These are phyloP conservation scores for Halocynthia aurantium DNA, from an alignment of 23 tunicate genomes.

Conservation along the genomic window DNA sequence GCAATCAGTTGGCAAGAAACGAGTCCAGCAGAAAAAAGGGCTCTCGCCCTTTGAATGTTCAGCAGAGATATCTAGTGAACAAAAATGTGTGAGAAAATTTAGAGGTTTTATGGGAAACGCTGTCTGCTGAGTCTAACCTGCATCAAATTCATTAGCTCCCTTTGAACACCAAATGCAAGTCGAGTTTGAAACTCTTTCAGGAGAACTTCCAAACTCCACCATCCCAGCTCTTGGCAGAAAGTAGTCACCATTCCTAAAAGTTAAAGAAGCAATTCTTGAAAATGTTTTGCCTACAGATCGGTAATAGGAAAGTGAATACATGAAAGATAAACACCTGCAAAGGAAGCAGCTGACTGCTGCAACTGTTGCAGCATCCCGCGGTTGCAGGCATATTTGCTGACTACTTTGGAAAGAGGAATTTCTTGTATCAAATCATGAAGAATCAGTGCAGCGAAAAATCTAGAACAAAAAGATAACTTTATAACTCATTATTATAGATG, in stretches of 20 bases:
- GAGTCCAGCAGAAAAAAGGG: constrained; percentile 44
- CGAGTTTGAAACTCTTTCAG: constrained; percentile 81
- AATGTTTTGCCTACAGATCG: background rate
- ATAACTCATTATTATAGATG: background rate
- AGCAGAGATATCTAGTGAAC: constrained; percentile 43
- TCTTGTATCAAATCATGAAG: constrained; percentile 83
- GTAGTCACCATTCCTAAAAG: constrained; percentile 88
- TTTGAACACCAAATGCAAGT: constrained; percentile 79
- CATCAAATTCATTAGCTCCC: constrained; percentile 82
- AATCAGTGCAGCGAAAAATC: constrained; percentile 82
- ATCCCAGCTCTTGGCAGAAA: constrained; percentile 87
- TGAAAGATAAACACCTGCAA: constrained; percentile 48
- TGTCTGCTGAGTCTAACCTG: constrained; percentile 33
- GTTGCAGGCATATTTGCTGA: constrained; percentile 59
- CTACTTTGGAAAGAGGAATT: constrained; percentile 37
- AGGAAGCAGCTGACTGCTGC: constrained; percentile 85
- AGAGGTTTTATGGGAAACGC: background rate
- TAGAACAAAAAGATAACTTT: background rate
- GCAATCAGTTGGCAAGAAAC: constrained; percentile 45
- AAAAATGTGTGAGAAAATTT: background rate
- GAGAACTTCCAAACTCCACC: constrained; percentile 88
- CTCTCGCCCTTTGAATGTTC: constrained; percentile 56
- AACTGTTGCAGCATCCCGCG: constrained; percentile 77
- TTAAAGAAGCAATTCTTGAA: background rate
- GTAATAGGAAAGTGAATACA: background rate